phyloP scores from a whole-genome alignment of 2,888 invertebrate genomes.

The Periphyllus acericola region DNA sequence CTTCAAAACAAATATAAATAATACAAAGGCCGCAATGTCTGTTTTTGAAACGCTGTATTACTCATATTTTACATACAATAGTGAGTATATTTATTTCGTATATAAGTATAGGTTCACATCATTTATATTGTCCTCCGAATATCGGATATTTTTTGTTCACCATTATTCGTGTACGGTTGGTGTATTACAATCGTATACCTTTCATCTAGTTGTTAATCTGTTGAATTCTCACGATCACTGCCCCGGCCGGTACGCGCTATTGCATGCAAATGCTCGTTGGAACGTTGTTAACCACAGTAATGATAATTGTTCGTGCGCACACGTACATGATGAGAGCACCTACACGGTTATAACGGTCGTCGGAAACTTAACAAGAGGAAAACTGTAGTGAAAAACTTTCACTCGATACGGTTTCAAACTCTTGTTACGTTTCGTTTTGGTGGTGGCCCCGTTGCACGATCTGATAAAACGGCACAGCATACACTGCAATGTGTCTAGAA shows the following conservation, averaged over 20 bases:
- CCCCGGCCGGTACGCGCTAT: conserved; percentile 13
- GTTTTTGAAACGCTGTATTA: neutral
- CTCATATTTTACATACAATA: no score
- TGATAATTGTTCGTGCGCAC: conserved; percentile 54
- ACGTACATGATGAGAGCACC: neutral
- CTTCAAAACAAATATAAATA: neutral
- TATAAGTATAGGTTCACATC: neutral
- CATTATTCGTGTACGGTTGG: conserved; percentile 2
- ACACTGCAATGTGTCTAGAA: neutral
- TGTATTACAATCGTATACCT: conserved; percentile 37
- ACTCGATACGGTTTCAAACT: conserved; percentile 30
- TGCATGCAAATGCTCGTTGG: neutral
- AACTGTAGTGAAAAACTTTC: conserved; percentile 38
- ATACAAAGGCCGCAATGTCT: neutral
- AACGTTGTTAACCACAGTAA: conserved; percentile 9
- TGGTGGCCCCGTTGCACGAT: neutral
- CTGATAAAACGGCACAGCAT: neutral
- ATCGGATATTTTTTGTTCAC: neutral
- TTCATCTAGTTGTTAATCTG: conserved; percentile 48
- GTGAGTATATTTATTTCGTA: no score
- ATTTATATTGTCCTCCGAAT: neutral
- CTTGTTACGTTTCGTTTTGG: neutral
- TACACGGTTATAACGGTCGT: neutral
- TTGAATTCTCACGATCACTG: conserved; percentile 51
- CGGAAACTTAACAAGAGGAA: conserved; percentile 41